Conservation (phyloP, 2,797 vertebrate species). For the Falco concolor region DNA sequence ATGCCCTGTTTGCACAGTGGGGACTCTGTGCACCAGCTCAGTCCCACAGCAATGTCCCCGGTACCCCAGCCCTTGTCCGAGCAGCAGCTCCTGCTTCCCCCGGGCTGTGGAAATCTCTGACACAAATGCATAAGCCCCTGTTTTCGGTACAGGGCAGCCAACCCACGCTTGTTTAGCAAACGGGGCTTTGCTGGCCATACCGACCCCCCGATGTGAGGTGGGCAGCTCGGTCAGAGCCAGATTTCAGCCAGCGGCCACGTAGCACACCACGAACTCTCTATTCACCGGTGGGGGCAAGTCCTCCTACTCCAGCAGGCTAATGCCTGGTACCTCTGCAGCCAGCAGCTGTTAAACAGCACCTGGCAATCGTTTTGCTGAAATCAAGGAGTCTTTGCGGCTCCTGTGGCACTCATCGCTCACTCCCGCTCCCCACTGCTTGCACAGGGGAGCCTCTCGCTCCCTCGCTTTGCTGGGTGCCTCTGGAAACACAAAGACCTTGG, state of each 20-base stretch:
- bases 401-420: background rate
- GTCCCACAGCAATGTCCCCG: fast-evolving
- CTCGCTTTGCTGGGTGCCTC: background rate
- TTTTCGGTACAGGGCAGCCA: background rate
- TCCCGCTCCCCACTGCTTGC: background rate
- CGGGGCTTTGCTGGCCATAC: background rate
- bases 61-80: background rate
- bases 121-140: background rate
- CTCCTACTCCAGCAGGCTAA: background rate
- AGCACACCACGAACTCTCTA: background rate
- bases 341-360: background rate
- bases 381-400: background rate
- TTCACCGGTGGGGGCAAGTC: background rate
- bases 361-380: background rate
- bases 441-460: background rate
- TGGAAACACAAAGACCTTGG: background rate
- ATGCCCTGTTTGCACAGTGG: background rate
- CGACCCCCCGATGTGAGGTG: background rate
- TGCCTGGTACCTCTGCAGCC: background rate
- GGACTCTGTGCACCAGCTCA: background rate
- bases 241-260: background rate
- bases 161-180: background rate
- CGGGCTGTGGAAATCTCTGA: background rate
- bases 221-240: background rate
- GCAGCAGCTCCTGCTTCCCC: background rate